Conservation (phyloP, 53 echinoderm and acorn worm species). For the Arbacia lixula region DNA sequence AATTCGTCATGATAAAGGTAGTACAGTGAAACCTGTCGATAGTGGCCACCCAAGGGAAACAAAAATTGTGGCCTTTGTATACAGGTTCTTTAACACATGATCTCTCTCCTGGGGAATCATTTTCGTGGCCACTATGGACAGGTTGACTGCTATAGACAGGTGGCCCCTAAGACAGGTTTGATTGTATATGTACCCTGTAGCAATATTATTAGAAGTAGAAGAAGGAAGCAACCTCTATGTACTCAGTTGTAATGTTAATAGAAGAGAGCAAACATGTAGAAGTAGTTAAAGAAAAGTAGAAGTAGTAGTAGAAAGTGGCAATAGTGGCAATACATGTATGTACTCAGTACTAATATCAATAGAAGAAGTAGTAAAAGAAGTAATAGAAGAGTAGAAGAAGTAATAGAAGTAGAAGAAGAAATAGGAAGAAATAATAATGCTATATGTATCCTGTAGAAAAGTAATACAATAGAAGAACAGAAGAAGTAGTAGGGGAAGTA, state of each 20-base stretch:
- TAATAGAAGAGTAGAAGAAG: background rate
- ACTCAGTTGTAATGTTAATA: too few relatives aligned
- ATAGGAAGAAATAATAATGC: background rate
- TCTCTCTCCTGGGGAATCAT: too few relatives aligned
- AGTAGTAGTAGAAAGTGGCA: background rate
- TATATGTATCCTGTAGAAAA: too few relatives aligned
- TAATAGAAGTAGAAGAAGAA: background rate
- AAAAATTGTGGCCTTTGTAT: too few relatives aligned
- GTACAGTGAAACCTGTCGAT: too few relatives aligned
- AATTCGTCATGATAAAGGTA: too few relatives aligned
- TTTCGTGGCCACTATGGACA: too few relatives aligned
- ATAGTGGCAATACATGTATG: background rate
- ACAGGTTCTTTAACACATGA: too few relatives aligned
- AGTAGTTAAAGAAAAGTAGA: background rate
- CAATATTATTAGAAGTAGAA: background rate
- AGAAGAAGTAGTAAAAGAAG: background rate
- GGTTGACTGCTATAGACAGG: too few relatives aligned
- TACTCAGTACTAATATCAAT: background rate
- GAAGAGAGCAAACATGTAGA: background rate
- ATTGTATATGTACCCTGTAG: background rate
- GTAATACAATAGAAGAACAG: too few relatives aligned
- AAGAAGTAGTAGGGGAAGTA: background rate
- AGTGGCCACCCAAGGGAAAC: too few relatives aligned
- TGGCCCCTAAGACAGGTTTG: background rate
- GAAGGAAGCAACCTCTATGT: background rate